Evolutionary conservation across 2,797 vertebrate genomes (phyloP), one percentile per base, ranked within the genome.

Genomic region (Cossypha niveicapilla): DNA sequence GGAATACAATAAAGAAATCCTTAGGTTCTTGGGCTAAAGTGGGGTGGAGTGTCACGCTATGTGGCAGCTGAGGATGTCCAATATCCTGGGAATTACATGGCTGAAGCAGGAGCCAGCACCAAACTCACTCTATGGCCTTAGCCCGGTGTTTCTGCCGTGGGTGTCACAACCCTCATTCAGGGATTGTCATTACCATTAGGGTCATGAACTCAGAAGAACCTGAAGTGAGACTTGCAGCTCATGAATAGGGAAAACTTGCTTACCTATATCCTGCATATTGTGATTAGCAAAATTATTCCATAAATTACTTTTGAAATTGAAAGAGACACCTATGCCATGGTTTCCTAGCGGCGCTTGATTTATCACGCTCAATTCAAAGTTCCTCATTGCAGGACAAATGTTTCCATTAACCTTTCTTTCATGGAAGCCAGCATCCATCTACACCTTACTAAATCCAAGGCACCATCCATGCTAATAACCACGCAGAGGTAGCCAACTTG

Each of bases 381-480:
- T 65, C 25, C 35, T 74, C 27, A 6, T 60, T 3, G 8, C 10
- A 39, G 56, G 25, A 93, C 34, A 82, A 93, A 93, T 82, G 7
- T 70, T 48, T 89, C 72, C 24, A 86, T 94, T 94, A 92, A 93
- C 84, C 74, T 88, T 94, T 87, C 41, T 90, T 89, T 89, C 81
- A 89, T n/a, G 27, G 78, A 71, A 89, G 63, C 53, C 6, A 0
- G 68, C 37, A 93, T 78, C 81, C 60, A 63, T 77, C 48, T 89
- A 89, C 53, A 80, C 57, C 37, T 95, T 53, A 44, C 66, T 72
- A 88, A 96, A 93, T 76, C 74, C 67, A 82, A 67, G 53, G 39
- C 48, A 62, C 25, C 6, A 44, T 77, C 39, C 58, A 2, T 45
- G 37, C 11, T 96, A 92, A 91, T 32, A 85, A 44, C 35, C 60